Percentiles rank a stretch among this genome's conserved stretches.
Conservation (phyloP, 2,113 vertebrate species). For the Petrocephalus zakoni region DNA sequence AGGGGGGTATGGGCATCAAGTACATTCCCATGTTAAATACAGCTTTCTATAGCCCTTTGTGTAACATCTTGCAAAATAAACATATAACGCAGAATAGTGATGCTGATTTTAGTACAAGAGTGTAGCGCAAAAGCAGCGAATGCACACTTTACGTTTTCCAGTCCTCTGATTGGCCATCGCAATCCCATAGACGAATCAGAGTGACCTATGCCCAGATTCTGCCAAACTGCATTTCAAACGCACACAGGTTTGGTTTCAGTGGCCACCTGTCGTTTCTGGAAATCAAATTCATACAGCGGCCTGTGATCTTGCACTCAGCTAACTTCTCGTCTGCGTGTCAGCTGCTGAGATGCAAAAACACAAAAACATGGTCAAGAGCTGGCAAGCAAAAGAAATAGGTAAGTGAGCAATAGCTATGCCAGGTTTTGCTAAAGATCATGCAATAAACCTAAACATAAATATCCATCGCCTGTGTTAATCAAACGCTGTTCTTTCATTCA, state of each 20-base stretch:
- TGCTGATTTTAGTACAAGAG: background rate
- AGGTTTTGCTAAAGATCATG: background rate
- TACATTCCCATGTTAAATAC: background rate
- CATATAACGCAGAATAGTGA: background rate
- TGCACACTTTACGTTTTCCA: background rate
- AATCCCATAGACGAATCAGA: background rate
- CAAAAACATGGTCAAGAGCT: background rate
- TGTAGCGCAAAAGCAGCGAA: background rate
- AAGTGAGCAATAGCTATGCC: background rate
- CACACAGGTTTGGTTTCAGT: background rate
- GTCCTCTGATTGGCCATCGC: background rate
- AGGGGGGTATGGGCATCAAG: background rate
- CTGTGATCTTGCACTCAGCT: background rate
- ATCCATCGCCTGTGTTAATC: background rate
- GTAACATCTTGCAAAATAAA: background rate
- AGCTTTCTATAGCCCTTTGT: background rate
- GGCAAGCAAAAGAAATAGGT: background rate
- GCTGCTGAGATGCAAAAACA: background rate
- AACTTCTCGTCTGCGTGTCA: background rate
- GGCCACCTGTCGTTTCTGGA: conserved; percentile 11
- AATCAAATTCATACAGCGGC: background rate
- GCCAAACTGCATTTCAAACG: background rate
- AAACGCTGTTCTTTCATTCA: background rate
- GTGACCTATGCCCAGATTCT: background rate
- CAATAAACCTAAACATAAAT: background rate